Percentiles rank a stretch among this genome's conserved stretches.
phyloP scores from a whole-genome alignment of 2,113 vertebrate genomes.

The Esox niger region DNA sequence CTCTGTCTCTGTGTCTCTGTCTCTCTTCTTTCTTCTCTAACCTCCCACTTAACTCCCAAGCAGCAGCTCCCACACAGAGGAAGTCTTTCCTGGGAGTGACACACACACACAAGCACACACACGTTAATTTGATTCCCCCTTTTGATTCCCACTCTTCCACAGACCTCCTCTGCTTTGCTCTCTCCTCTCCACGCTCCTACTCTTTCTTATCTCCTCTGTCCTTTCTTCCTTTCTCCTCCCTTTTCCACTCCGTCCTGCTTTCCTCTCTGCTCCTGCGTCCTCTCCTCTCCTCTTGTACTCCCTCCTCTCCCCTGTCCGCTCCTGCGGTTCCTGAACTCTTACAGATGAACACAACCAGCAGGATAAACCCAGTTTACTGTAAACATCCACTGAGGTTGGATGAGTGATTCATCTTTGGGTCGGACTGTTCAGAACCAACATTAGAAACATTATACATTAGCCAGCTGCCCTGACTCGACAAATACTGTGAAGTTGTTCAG shows the following conservation, averaged over 20 bases:
- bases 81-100: constrained; percentile 72
- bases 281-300: constrained; percentile 5
- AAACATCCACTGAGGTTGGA: constrained; percentile 50
- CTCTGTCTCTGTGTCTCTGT: constrained; percentile 36
- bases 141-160: constrained; percentile 63
- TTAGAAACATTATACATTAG: too few relatives aligned
- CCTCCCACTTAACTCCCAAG: constrained; percentile 71
- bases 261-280: constrained; percentile 18
- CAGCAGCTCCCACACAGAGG: constrained; percentile 54
- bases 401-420: too few relatives aligned
- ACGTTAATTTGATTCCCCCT: constrained; percentile 57
- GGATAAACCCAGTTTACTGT: constrained; percentile 20
- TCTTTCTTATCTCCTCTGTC: not conserved
- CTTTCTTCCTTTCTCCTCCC: constrained; percentile 24
- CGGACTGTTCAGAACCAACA: too few relatives aligned
- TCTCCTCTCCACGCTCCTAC: not conserved
- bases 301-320: constrained; percentile 13
- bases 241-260: not conserved
- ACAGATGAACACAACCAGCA: constrained; percentile 50
- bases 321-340: constrained; percentile 45
- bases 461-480: too few relatives aligned
- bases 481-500: too few relatives aligned
- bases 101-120: too few relatives aligned
- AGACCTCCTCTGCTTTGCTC: constrained; percentile 73
- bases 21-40: constrained; percentile 22